phyloP scores from a whole-genome alignment of 2,888 invertebrate genomes.

The Argyresthia albistria region DNA sequence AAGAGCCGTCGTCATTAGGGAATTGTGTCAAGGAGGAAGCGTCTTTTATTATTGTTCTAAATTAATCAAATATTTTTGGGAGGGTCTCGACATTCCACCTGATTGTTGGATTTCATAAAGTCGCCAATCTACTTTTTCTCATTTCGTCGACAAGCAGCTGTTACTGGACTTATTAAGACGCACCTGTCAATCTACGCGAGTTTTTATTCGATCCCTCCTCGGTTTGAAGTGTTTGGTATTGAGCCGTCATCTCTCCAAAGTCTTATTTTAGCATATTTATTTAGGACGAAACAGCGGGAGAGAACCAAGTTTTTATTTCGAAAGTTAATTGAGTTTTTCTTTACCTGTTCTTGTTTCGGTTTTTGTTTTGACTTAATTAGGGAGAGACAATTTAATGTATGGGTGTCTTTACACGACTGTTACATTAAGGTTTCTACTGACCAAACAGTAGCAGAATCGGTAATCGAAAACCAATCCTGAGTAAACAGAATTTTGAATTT shows the following conservation, averaged over 20 bases:
- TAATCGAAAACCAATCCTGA: conserved; percentile 50
- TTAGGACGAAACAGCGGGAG: conserved; percentile 24
- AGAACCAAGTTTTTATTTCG: conserved; percentile 20
- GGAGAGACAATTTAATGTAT: conserved; percentile 1
- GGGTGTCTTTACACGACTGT: conserved; percentile 5
- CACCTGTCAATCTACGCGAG: conserved; percentile 65
- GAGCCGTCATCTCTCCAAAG: conserved; percentile 24
- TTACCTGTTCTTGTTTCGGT: conserved; percentile 4
- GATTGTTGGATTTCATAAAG: conserved; percentile 32
- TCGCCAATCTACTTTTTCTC: conserved; percentile 63
- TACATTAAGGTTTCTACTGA: neutral
- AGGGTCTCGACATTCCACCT: conserved; percentile 9
- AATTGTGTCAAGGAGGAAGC: no score
- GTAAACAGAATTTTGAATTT: conserved; percentile 49
- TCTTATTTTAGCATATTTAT: conserved; percentile 58
- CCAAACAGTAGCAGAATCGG: conserved; percentile 2
- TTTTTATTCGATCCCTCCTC: conserved; percentile 59
- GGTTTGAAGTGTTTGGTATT: conserved; percentile 45
- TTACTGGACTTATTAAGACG: conserved; percentile 65
- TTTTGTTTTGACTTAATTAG: conserved; percentile 7
- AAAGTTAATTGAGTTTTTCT: conserved; percentile 41
- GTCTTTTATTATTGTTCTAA: conserved; percentile 3
- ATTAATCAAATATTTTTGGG: conserved; percentile 9
- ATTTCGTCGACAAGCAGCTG: conserved; percentile 57
- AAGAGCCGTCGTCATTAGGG: no score